Conservation (phyloP, 2,797 vertebrate species). For the Bufotes viridis region DNA sequence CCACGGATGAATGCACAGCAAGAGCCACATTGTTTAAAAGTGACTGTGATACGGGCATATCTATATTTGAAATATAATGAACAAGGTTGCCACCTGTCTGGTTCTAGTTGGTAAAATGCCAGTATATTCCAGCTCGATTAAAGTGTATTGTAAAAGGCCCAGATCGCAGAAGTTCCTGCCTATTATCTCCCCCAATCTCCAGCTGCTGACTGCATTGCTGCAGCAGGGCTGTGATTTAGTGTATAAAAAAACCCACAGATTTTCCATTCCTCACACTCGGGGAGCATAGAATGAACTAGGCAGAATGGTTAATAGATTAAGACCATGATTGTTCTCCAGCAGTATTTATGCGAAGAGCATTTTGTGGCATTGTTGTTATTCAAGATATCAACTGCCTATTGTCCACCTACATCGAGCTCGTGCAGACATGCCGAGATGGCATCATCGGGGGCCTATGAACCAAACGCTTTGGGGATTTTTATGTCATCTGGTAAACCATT, state of each 20-base stretch:
- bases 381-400: conserved; percentile 33
- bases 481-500: too few species aligned
- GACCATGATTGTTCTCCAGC: conserved; percentile 47
- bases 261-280: conserved; percentile 64
- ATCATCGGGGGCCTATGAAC: neutral
- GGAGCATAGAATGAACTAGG: conserved; percentile 38
- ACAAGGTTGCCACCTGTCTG: conserved; percentile 51
- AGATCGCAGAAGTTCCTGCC: conserved; percentile 53
- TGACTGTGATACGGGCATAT: conserved; percentile 50
- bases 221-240: conserved; percentile 59
- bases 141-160: conserved; percentile 54
- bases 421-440: neutral
- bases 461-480: neutral
- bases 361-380: conserved; percentile 32
- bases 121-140: conserved; percentile 55
- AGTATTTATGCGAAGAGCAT: conserved; percentile 33
- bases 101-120: conserved; percentile 56
- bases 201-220: conserved; percentile 57
- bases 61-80: conserved; percentile 53
- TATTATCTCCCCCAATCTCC: conserved; percentile 46
- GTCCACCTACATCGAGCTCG: conserved; percentile 11
- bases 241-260: conserved; percentile 62
- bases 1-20: conserved; percentile 56
- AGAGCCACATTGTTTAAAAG: conserved; percentile 59
- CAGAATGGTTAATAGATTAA: conserved; percentile 51